Evolutionary conservation across 2,797 vertebrate genomes (phyloP).

Genomic region (Oreochromis grahami): DNA sequence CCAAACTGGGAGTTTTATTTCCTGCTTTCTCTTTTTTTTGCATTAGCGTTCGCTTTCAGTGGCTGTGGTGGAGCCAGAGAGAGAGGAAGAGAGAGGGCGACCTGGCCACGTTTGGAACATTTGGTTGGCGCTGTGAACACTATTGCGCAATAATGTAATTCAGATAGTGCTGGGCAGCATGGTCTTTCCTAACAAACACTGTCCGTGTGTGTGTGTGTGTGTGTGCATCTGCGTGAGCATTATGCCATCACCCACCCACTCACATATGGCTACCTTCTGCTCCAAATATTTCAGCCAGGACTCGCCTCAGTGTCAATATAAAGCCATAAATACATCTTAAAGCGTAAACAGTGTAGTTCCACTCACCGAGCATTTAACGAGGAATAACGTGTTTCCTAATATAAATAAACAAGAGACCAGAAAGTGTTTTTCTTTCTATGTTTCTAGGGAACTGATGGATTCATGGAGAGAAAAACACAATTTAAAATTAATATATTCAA

Average conservation of each 20-base stretch:
- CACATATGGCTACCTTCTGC: constrained; percentile 59
- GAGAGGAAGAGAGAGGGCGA: not conserved
- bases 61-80: not conserved
- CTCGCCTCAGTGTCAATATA: not conserved
- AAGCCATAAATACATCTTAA: not conserved
- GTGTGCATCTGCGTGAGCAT: not conserved
- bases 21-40: not conserved
- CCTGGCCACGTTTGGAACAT: constrained; percentile 15
- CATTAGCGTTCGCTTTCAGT: not conserved
- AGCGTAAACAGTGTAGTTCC: not conserved
- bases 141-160: constrained; percentile 15
- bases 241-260: constrained; percentile 31
- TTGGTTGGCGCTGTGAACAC: constrained; percentile 1
- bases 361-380: not conserved
- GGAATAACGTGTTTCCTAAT: not conserved
- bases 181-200: constrained; percentile 4
- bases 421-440: not conserved
- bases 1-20: constrained; percentile 34
- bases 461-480: not conserved
- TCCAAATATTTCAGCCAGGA: constrained; percentile 19
- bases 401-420: not conserved
- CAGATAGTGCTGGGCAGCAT: constrained; percentile 23
- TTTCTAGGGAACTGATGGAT: not conserved
- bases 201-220: constrained; percentile 6
- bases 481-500: not conserved